Evolutionary conservation across 2,113 vertebrate species (phyloP), one percentile per base, ranked within the genome.

Genomic region (Apteryx owenii): DNA sequence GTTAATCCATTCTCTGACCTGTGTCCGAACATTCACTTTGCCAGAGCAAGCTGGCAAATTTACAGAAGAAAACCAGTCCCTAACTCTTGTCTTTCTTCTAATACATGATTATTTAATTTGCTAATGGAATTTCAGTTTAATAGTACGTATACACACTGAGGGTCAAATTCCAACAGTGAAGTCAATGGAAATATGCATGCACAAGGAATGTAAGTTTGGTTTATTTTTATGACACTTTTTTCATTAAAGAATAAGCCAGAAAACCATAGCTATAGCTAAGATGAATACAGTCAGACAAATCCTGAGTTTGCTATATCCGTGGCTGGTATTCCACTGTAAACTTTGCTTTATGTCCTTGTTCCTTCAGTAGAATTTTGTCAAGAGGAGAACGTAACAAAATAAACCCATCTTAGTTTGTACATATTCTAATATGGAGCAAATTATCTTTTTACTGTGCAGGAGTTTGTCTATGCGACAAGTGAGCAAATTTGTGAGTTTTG

Each of bases 221-320:
- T 95, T 93, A 93, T 94, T 95, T 94, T 97, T 85, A 94, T 92
- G 84, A 95, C 75, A 88, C 44, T 66, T 89, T 89, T 94, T 94
- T 97, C 78, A 89, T 95, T 97, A 94, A 91, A 89, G 70, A 95
- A 61, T 85, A 84, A 95, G 71, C 44, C 81, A 91, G 94, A 92
- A 95, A 95, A 80, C 40, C 75, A 77, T 78, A 92, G 81, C 66
- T 88, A 73, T 28, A 64, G 60, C 75, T 88, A 46, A 94, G 64
- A 93, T 46, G 77, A 96, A 95, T 85, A 72, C 12, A 93, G 58
- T 58, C 48, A 82, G 61, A 40, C 70, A 95, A 50, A 93, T 82
- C 44, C 60, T 85, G 84, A 91, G 81, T 94, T 77, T 91, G 81
- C 21, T 88, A 91, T 80, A 80, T 88, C 60, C 62, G 22, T 33